phyloP scores from a whole-genome alignment of 2,113 vertebrate species.

The Upupa epops region DNA sequence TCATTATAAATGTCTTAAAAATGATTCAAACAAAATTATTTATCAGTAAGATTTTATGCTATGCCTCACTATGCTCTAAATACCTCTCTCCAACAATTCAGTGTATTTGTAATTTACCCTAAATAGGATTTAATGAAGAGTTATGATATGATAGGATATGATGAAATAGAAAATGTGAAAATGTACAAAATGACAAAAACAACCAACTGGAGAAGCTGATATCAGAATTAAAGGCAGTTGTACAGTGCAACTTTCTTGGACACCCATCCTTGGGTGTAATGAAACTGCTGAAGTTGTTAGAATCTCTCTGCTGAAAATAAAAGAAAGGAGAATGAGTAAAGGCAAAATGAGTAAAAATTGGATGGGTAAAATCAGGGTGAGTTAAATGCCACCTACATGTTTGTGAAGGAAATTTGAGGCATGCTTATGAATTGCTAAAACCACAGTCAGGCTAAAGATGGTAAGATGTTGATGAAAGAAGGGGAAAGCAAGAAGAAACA shows the following conservation, averaged over 20 bases:
- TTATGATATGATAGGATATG: not conserved
- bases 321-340: constrained; percentile 17
- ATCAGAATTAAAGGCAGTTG: not conserved
- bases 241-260: not conserved
- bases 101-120: not conserved
- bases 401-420: constrained; percentile 30
- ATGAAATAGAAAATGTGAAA: not conserved
- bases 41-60: not conserved
- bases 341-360: not conserved
- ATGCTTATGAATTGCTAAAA: constrained; percentile 19
- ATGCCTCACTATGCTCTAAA: not conserved
- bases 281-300: not conserved
- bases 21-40: not conserved
- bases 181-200: not conserved
- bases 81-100: not conserved
- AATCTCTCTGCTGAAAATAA: not conserved
- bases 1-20: not conserved
- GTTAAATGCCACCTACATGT: not conserved
- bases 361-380: not conserved
- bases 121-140: not conserved
- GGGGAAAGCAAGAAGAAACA: constrained; percentile 11
- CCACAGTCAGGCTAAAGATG: not conserved
- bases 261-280: not conserved
- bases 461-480: constrained; percentile 10
- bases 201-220: not conserved